Evolutionary conservation across 23 tunicate species (phyloP).

Genomic region (Ascidia mentula): DNA sequence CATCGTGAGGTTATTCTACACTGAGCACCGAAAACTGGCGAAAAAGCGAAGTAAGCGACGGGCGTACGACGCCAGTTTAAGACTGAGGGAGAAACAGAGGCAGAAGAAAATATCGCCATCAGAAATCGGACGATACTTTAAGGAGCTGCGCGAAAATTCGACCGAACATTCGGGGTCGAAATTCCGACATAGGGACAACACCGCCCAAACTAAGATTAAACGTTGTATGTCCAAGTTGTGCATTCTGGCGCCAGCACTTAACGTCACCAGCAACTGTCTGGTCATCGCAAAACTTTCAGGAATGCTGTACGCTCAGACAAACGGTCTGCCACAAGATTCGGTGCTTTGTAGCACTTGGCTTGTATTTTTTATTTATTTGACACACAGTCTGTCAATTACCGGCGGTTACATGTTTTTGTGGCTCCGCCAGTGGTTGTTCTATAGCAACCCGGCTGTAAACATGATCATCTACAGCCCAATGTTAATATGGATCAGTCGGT

Average conservation of each 20-base stretch:
- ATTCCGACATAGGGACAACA: background rate
- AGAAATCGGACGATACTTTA: background rate
- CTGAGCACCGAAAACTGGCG: background rate
- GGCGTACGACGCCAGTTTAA: background rate
- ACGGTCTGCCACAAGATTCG: background rate
- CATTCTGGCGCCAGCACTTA: background rate
- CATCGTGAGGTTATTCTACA: background rate
- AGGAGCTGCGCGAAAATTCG: background rate
- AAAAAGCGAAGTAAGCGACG: background rate
- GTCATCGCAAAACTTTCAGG: background rate
- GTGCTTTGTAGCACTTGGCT: background rate
- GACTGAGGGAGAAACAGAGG: constrained; percentile 1
- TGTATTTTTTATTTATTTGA: background rate
- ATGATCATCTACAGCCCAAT: constrained; percentile 29
- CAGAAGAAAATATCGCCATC: background rate
- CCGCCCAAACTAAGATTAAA: background rate
- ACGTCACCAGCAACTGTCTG: background rate
- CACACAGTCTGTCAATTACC: background rate
- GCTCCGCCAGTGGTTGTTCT: constrained; percentile 72
- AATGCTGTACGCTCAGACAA: background rate
- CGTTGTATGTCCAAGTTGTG: background rate
- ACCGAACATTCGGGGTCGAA: background rate
- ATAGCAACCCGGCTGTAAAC: constrained; percentile 53
- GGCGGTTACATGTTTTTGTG: constrained; percentile 36
- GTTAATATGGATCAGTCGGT: constrained; percentile 31